Evolutionary conservation across 1,140 invertebrate genomes (phyloP).

Genomic region (Penaeus chinensis): DNA sequence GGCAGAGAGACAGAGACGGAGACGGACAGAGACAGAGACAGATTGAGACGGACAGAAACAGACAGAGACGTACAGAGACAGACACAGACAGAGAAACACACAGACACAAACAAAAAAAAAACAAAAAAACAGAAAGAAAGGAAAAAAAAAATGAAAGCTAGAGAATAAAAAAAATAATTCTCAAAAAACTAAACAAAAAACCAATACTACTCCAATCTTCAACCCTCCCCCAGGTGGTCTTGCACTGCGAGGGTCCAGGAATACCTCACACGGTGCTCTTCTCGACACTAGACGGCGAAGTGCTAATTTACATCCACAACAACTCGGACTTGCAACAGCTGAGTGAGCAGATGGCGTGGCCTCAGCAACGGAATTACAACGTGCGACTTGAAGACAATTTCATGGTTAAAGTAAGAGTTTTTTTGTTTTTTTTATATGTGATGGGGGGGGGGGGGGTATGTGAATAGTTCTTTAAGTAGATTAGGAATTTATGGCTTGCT

Average conservation of each 20-base stretch:
- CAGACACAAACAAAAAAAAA: no score
- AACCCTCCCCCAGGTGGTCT: conserved; percentile 31
- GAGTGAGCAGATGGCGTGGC: conserved; percentile 68
- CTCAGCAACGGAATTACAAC: conserved; percentile 64
- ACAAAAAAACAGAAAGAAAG: no score
- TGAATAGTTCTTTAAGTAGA: no score
- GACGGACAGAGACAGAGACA: no score
- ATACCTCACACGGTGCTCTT: conserved; percentile 62
- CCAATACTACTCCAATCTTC: not conserved
- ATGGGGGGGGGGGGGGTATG: no score
- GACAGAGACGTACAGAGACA: no score
- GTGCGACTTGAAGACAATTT: conserved; percentile 68
- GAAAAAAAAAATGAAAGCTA: no score
- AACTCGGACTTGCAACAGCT: conserved; percentile 66
- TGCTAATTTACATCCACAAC: conserved; percentile 63
- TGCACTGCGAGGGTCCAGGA: conserved; percentile 59
- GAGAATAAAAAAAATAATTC: not conserved
- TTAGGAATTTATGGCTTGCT: no score
- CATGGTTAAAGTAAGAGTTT: conserved; percentile 64
- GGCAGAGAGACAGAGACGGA: no score
- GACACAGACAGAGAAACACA: no score
- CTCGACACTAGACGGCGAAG: conserved; percentile 58
- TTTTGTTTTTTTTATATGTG: no score
- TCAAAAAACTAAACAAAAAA: not conserved
- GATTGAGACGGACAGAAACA: no score